These are phyloP conservation scores for Sebastes itinus DNA, from an alignment of 2,797 vertebrate species.

Conservation along the genomic window DNA sequence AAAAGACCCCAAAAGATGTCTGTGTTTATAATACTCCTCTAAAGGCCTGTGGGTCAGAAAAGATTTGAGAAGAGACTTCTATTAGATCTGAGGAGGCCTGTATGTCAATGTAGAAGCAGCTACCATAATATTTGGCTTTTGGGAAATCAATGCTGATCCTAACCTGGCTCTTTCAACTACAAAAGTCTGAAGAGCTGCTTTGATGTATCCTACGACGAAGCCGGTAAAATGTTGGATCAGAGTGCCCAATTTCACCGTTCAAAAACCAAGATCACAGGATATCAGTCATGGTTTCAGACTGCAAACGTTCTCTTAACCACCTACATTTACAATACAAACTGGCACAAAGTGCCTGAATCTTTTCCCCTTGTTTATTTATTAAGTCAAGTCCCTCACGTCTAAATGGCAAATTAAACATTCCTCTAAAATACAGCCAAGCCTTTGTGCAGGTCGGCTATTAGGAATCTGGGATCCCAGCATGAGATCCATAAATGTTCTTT, in stretches of 20 bases:
- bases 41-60: background rate
- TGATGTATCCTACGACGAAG: slow-evolving; percentile 29
- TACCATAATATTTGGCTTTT: slow-evolving; percentile 38
- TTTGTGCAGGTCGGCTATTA: background rate
- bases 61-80: background rate
- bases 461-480: background rate
- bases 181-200: slow-evolving; percentile 24
- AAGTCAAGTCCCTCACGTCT: background rate
- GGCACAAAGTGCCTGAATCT: background rate
- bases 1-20: background rate
- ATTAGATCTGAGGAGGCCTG: background rate
- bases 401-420: background rate
- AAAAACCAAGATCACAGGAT: background rate
- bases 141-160: slow-evolving; percentile 49
- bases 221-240: slow-evolving; percentile 13
- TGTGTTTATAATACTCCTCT: background rate
- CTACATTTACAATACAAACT: background rate
- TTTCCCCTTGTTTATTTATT: background rate
- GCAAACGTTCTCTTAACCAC: background rate
- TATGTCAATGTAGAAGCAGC: slow-evolving; percentile 15
- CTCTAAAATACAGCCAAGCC: background rate
- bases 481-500: background rate
- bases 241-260: slow-evolving; percentile 1
- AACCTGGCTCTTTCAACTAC: slow-evolving; percentile 29
- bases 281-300: background rate